Base-by-base conservation (phyloP, 2,797 vertebrate species). In the Lacerta bilineata region DNA sequence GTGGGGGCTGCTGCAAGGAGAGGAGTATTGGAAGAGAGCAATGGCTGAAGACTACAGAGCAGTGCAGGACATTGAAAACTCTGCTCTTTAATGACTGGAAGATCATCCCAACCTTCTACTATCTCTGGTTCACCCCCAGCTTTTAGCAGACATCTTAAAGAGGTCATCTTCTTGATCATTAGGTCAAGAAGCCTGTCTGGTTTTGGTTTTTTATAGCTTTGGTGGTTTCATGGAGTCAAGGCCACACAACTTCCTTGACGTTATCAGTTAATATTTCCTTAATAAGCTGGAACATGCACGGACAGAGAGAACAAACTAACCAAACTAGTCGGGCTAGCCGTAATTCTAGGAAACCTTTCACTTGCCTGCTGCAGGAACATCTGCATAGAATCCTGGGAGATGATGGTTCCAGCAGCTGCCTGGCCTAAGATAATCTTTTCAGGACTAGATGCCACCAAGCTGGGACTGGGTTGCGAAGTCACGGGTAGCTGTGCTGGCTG, bases 281-380 rank as follows among this genome's bases (percentile, higher is more conserved):
- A 84, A n/a, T 27, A 71, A 84, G 13, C 10, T 8, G 13, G 77
- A 36, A 29, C 9, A 36, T 15, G 3, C 41, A 20, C 4, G 3
- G n/a, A 74, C 33, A 86, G 23, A 43, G 17, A 84, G 5, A 61
- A 15, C n/a, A 29, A 13, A 11, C 25, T 59, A 83, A 71, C 9
- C 74, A 59, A 64, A 71, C 9, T 7, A 79, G 20, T 23, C 29
- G 27, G 50, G 74, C 46, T 4, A 50, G 64, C 23, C 18, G 50
- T 39, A 17, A 20, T 75, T 55, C n/a, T 8, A 69, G 43, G 71
- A 29, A 25, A 10, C 2, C 1, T 11, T 33, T 64, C 50, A 96
- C 97, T 97, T 96, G 98, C 98, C 98, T 99, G 98, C 88, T 99
- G 98, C 79, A 99, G 97, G 96, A 99, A 98, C 98, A 99, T 98